phyloP scores from a whole-genome alignment of 2,888 invertebrate species.

The Phalera bucephala region DNA sequence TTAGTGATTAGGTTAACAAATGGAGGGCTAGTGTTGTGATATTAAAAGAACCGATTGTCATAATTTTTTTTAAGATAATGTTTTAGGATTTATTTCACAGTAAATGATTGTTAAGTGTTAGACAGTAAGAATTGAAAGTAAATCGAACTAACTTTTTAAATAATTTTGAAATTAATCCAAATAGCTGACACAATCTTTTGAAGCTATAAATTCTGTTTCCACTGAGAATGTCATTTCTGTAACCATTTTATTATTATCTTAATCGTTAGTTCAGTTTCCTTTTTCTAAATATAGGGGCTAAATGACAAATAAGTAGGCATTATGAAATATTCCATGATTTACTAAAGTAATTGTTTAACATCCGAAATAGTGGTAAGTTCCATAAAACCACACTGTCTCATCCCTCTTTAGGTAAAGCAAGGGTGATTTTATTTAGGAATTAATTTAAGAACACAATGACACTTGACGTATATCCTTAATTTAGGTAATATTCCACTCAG shows the following conservation, averaged over 20 bases:
- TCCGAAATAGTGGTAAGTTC: not conserved
- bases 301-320: constrained; percentile 8
- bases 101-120: constrained; percentile 15
- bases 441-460: too few species aligned
- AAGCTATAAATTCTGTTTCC: constrained; percentile 15
- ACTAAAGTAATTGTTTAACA: constrained; percentile 13
- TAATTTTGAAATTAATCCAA: constrained; percentile 38
- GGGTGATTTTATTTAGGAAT: constrained; percentile 4
- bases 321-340: constrained; percentile 23
- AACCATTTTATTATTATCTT: constrained; percentile 1
- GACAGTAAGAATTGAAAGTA: constrained; percentile 17
- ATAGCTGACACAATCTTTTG: constrained; percentile 36
- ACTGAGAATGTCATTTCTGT: not conserved
- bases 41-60: constrained; percentile 48
- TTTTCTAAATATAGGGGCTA: too few species aligned
- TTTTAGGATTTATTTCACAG: too few species aligned
- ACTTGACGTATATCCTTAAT: too few species aligned
- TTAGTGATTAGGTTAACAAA: constrained; percentile 46
- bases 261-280: constrained; percentile 4
- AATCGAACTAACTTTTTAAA: constrained; percentile 29
- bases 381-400: constrained; percentile 9
- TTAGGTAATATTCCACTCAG: not conserved
- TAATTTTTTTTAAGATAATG: too few species aligned
- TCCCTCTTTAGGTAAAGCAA: constrained; percentile 4
- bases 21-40: constrained; percentile 64